Evolutionary conservation across 2,113 vertebrate species (phyloP).

Genomic region (Arvicanthis niloticus): DNA sequence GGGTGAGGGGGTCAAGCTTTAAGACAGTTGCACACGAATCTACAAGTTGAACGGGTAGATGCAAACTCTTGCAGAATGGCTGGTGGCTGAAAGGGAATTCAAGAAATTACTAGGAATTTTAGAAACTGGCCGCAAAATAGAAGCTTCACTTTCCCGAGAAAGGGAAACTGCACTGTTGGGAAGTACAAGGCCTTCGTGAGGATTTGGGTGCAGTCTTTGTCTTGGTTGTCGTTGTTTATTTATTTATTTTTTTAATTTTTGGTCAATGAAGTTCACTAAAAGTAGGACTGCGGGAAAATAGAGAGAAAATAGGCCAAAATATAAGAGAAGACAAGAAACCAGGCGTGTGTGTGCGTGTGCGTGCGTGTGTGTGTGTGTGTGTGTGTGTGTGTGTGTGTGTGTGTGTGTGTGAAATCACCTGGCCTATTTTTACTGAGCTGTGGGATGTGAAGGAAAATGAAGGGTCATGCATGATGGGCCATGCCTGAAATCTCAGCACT

Average conservation of each 20-base stretch:
- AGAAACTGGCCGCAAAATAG: background rate
- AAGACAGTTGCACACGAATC: background rate
- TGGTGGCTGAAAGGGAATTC: background rate
- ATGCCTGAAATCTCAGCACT: background rate
- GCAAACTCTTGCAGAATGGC: background rate
- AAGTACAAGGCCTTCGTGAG: background rate
- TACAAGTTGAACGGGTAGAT: background rate
- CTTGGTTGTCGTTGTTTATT: background rate
- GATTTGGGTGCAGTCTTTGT: background rate
- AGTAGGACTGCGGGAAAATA: background rate
- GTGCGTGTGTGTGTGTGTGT: background rate
- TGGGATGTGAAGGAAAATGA: background rate
- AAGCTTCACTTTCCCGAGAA: background rate
- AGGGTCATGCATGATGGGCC: too few relatives aligned
- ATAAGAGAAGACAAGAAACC: background rate
- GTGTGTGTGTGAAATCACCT: background rate
- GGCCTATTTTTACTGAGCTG: background rate
- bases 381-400: background rate
- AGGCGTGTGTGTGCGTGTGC: background rate
- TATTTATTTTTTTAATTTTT: background rate
- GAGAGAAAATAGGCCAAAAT: background rate
- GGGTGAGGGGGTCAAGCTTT: background rate
- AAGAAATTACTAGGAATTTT: constrained; percentile 29
- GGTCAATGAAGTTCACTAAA: background rate
- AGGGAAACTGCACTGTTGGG: background rate